phyloP scores from a whole-genome alignment of 2,888 invertebrate species.

The Geophilus truncorum region DNA sequence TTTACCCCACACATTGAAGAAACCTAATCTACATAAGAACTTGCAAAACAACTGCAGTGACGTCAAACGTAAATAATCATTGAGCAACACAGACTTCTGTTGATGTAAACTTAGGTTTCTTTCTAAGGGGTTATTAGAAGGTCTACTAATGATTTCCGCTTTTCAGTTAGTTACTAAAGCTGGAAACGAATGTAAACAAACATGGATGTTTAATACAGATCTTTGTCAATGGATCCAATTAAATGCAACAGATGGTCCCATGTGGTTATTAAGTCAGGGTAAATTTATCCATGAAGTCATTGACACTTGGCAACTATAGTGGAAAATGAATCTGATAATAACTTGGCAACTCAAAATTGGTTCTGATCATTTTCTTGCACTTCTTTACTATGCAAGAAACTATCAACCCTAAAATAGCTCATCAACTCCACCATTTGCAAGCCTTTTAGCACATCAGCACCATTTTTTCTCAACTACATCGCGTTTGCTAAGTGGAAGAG shows the following conservation, averaged over 20 bases:
- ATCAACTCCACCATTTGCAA: background rate
- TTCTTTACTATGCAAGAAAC: background rate
- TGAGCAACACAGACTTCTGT: too few relatives aligned
- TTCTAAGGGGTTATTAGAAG: too few relatives aligned
- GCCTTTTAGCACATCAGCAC: background rate
- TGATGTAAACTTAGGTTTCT: too few relatives aligned
- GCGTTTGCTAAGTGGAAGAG: background rate
- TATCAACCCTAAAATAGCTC: background rate
- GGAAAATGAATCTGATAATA: background rate
- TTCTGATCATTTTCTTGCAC: background rate
- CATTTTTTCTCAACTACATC: background rate
- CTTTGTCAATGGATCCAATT: background rate
- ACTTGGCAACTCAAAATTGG: background rate
- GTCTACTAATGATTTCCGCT: too few relatives aligned
- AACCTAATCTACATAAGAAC: too few relatives aligned
- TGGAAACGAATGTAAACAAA: background rate
- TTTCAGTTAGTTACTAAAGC: too few relatives aligned
- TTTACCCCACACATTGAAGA: too few relatives aligned
- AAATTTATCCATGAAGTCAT: background rate
- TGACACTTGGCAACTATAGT: background rate
- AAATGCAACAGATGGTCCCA: background rate
- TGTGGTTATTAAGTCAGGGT: background rate
- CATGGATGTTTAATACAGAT: background rate
- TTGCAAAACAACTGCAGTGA: too few relatives aligned
- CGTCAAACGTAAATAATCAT: too few relatives aligned